These are phyloP conservation scores for Callocephalon fimbriatum DNA, from an alignment of 2,113 vertebrate genomes.

Conservation along the genomic window DNA sequence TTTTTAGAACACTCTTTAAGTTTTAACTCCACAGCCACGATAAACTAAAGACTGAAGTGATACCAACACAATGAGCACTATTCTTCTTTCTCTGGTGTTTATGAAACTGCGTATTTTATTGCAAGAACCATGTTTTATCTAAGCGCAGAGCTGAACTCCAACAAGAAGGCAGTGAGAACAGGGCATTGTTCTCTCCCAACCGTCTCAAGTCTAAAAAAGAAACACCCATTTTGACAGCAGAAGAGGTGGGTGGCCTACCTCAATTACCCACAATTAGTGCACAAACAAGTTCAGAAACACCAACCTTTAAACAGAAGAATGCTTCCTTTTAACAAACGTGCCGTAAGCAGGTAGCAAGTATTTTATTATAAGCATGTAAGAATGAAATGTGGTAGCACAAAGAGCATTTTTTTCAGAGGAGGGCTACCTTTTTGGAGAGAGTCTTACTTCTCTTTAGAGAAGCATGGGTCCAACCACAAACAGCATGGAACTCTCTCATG, in stretches of 20 bases:
- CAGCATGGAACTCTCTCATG: not conserved
- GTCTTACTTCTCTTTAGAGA: not conserved
- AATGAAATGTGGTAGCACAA: not conserved
- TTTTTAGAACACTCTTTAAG: not conserved
- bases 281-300: not conserved
- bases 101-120: not conserved
- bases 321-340: not conserved
- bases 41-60: not conserved
- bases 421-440: not conserved
- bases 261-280: no score
- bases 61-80: not conserved
- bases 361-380: not conserved
- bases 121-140: not conserved
- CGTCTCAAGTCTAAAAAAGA: not conserved
- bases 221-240: not conserved
- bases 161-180: not conserved
- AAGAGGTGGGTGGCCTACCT: not conserved
- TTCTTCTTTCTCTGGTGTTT: not conserved
- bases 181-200: not conserved
- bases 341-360: not conserved
- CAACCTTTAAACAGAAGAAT: not conserved
- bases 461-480: not conserved
- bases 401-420: not conserved
- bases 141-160: not conserved
- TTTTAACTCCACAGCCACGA: not conserved